Evolutionary conservation across 2,888 invertebrate genomes (phyloP).

Genomic region (Nymphalis c-album): DNA sequence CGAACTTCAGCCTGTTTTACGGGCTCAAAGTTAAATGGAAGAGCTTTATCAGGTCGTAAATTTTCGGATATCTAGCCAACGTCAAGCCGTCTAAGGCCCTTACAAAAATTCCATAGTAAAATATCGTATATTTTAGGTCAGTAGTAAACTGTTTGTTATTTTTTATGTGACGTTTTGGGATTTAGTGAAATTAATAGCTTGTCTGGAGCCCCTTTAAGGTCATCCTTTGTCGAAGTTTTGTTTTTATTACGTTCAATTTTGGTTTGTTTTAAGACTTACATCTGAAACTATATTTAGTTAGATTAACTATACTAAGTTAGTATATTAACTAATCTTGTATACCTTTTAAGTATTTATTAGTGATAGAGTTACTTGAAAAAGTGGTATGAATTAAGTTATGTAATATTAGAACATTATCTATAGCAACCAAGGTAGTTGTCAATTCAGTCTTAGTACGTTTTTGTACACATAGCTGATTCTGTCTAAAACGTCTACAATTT

Average conservation of each 20-base stretch:
- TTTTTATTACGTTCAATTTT: constrained; percentile 14
- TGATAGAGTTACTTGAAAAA: too few species aligned
- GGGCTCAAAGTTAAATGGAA: constrained; percentile 58
- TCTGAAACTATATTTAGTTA: too few species aligned
- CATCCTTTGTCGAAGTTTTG: constrained; percentile 27
- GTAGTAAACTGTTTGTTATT: constrained; percentile 35
- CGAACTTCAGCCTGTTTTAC: constrained; percentile 49
- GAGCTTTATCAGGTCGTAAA: constrained; percentile 76
- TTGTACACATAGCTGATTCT: too few species aligned
- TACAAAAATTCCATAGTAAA: constrained; percentile 61
- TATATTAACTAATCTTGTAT: too few species aligned
- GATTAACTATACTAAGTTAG: too few species aligned
- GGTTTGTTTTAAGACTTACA: too few species aligned
- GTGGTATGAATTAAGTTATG: too few species aligned
- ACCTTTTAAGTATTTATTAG: too few species aligned
- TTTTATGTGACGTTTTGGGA: constrained; percentile 32
- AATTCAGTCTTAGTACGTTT: too few species aligned
- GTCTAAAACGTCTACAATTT: too few species aligned
- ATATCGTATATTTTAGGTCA: constrained; percentile 45
- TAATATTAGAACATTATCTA: too few species aligned
- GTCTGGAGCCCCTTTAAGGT: constrained; percentile 28
- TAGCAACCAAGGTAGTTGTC: too few species aligned
- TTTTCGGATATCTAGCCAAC: constrained; percentile 70
- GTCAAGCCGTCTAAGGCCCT: constrained; percentile 64
- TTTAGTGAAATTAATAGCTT: constrained; percentile 31